Evolutionary conservation across 1,140 invertebrate genomes (phyloP).

Genomic region (Dreissena rostriformis): DNA sequence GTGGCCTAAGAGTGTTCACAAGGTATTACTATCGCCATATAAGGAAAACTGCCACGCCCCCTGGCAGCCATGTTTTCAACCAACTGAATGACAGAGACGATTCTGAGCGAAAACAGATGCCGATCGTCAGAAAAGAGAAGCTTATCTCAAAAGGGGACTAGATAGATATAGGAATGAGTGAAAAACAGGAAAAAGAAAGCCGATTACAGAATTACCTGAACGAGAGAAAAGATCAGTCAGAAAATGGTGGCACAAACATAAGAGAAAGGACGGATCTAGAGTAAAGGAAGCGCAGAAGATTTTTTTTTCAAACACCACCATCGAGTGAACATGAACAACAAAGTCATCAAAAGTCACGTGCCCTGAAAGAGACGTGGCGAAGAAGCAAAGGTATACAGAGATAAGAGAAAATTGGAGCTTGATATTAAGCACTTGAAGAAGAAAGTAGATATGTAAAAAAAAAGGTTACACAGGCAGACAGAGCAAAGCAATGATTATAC

Average conservation of each 20-base stretch:
- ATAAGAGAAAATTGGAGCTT: constrained; percentile 14
- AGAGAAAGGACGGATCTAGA: constrained; percentile 10
- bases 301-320: constrained; percentile 1
- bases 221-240: constrained; percentile 10
- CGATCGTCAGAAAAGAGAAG: constrained; percentile 3
- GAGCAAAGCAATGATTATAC: background rate
- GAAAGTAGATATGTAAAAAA: constrained; percentile 42
- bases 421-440: constrained; percentile 9
- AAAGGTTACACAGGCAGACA: background rate
- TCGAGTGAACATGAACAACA: constrained; percentile 13
- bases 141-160: constrained; percentile 7
- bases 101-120: constrained; percentile 16
- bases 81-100: constrained; percentile 20
- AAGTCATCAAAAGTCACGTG: too few relatives aligned
- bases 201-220: constrained; percentile 2
- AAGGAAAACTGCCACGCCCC: too few relatives aligned
- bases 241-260: constrained; percentile 13
- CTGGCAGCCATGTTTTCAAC: too few relatives aligned
- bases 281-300: constrained; percentile 1
- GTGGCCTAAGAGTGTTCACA: too few relatives aligned
- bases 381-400: constrained; percentile 10
- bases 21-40: too few relatives aligned
- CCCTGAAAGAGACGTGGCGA: constrained; percentile 13
- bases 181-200: constrained; percentile 19
- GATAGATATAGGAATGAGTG: too few relatives aligned